Percentiles rank a stretch among this genome's conserved stretches.
Evolutionary conservation across 1,140 invertebrate genomes (phyloP).

Genomic region (Dendroctonus ponderosae): DNA sequence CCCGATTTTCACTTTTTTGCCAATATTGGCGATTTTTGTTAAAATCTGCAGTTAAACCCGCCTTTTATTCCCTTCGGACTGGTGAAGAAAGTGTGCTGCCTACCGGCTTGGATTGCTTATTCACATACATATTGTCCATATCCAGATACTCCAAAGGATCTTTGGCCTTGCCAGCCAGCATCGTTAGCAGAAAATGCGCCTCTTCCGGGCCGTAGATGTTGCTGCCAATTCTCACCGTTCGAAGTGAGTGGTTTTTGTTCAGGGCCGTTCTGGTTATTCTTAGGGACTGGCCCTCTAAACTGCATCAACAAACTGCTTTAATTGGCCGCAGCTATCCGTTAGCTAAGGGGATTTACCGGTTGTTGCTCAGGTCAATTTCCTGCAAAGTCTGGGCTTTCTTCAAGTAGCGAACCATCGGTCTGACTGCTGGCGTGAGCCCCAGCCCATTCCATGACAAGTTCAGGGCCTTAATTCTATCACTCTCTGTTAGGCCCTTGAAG

Average conservation of each 20-base stretch:
- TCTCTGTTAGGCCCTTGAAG: conserved; percentile 31
- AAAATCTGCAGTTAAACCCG: conserved; percentile 35
- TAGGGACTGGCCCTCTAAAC: conserved; percentile 30
- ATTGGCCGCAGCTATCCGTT: too few relatives aligned
- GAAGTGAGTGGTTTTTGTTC: conserved; percentile 47
- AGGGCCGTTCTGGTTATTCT: conserved; percentile 32
- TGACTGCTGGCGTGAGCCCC: conserved; percentile 19
- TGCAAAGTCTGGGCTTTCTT: conserved; percentile 35
- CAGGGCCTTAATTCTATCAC: conserved; percentile 34
- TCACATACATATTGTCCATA: conserved; percentile 51
- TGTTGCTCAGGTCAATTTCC: conserved; percentile 43
- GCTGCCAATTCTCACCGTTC: conserved; percentile 51
- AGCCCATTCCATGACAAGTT: conserved; percentile 46
- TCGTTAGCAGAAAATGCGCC: conserved; percentile 37
- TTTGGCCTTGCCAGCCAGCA: conserved; percentile 22
- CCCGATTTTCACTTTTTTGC: conserved; percentile 48
- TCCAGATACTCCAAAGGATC: conserved; percentile 47
- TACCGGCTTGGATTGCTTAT: conserved; percentile 46
- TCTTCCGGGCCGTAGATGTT: conserved; percentile 52
- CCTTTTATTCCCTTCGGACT: not conserved
- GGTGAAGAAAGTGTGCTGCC: not conserved
- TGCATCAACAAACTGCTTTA: not conserved
- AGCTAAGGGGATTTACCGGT: conserved; percentile 33
- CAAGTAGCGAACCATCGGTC: conserved; percentile 36
- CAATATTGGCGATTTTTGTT: conserved; percentile 42